phyloP scores from a whole-genome alignment of 1,140 invertebrate species.

The Geopemphigus sp. region DNA sequence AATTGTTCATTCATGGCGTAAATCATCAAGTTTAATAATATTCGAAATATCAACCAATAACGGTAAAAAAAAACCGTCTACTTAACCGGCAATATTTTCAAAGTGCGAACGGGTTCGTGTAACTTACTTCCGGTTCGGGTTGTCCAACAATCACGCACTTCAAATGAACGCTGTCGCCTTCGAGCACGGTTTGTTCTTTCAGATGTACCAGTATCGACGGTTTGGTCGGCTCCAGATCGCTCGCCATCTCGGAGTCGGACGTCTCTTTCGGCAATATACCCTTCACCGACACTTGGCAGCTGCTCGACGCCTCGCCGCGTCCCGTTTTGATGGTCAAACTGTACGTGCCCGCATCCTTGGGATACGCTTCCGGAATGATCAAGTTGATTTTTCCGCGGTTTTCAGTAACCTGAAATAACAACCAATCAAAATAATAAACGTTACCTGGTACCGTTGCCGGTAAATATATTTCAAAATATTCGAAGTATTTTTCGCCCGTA shows the following conservation, averaged over 20 bases:
- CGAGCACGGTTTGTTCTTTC: constrained; percentile 66
- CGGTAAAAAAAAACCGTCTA: too few species aligned
- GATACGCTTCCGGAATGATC: constrained; percentile 67
- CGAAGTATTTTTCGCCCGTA: too few species aligned
- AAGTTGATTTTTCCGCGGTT: constrained; percentile 61
- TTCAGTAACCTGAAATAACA: constrained; percentile 26
- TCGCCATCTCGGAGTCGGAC: constrained; percentile 70
- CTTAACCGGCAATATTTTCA: too few species aligned
- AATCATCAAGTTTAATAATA: too few species aligned
- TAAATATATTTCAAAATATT: too few species aligned
- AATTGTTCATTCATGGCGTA: too few species aligned
- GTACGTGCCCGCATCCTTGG: constrained; percentile 71
- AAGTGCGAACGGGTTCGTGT: too few species aligned
- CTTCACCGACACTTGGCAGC: constrained; percentile 69
- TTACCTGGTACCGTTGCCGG: too few species aligned
- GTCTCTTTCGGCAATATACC: constrained; percentile 68
- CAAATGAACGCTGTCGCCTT: constrained; percentile 69
- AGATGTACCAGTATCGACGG: constrained; percentile 72
- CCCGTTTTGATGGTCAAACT: constrained; percentile 65
- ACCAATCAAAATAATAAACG: too few species aligned
- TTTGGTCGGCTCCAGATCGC: constrained; percentile 69
- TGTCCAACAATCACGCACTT: constrained; percentile 81
- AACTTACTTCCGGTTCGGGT: constrained; percentile 73
- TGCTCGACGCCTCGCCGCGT: constrained; percentile 64
- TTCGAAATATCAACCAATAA: too few species aligned